A percentile compares a stretch with the other conserved stretches of the same genome.
Conservation (phyloP, 2,113 vertebrate genomes). For the Pomatorhinus ruficollis region DNA sequence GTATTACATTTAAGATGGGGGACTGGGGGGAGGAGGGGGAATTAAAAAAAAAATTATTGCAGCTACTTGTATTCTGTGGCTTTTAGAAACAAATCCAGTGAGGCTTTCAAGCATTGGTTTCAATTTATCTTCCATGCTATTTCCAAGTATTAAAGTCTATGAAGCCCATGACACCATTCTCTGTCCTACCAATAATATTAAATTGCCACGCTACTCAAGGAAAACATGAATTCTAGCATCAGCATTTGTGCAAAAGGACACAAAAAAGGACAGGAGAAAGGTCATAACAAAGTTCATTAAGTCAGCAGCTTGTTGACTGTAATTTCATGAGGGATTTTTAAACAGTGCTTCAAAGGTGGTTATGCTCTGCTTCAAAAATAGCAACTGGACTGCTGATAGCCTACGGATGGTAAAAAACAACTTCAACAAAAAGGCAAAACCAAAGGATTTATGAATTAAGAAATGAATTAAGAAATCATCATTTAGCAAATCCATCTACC, state of each 20-base stretch:
- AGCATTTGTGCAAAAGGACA: neutral
- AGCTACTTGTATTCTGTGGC: neutral
- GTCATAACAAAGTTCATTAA: neutral
- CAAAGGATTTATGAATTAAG: neutral
- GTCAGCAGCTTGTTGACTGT: neutral
- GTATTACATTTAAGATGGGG: neutral
- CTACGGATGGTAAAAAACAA: neutral
- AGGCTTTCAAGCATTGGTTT: neutral
- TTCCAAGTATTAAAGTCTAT: neutral
- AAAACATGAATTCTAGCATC: neutral
- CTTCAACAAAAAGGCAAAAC: neutral
- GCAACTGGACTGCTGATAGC: neutral
- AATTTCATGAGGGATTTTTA: neutral
- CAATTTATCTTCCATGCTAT: neutral
- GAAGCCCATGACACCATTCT: neutral
- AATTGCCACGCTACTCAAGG: neutral
- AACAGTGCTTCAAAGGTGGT: neutral
- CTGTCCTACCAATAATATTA: neutral
- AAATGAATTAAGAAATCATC: neutral
- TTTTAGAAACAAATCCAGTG: neutral
- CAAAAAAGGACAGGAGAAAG: neutral
- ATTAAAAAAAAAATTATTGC: neutral
- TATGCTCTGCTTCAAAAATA: neutral
- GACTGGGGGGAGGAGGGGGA: accelerated
- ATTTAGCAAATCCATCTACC: neutral